Base-by-base conservation (phyloP, 1,140 invertebrate species). In the Lerema accius region DNA sequence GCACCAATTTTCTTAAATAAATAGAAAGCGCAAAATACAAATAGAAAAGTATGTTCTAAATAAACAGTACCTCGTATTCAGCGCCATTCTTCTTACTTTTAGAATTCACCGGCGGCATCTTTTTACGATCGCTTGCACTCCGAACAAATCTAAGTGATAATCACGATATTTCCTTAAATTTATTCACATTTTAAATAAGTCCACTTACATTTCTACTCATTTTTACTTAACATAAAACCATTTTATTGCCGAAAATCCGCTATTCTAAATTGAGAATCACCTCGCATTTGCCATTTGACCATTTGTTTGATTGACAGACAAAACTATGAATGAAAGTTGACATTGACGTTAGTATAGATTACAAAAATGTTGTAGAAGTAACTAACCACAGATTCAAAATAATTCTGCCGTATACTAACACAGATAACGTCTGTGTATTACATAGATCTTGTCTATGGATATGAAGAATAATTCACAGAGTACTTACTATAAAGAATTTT, bases 71-170 rank as follows among this genome's bases (percentile, higher is more conserved):
- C 86, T 88, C 86, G 64, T 88, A 89, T 75, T 89, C 86, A 76
- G 85, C 80, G 64, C 81, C 81, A 76, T 78, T 77, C 67, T 86
- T 89, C 71, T 88, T 89, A 50, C 75, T 67, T 68, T 87, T 86
- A 49, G 85, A 84, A 78, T 86, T 89, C 32, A 89, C 82, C 56
- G 86, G 86, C 61, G 86, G 86, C 86, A 89, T 89, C 59, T 73
- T 82, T 48, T n/a, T 19, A 11, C 15, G 16, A 48, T 17, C 7
- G 32, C 17, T 7, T n/a, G 15, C 26, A 60, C 51, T 37, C 37
- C 43, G 26, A 13, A 15, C 28, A n/a, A 50, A 48, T 48, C 10
- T 65, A 11, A 13, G 26, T 14, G 26, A 28, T 66, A 26, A 48
- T 55, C 39, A 42, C 35, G 7, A 28, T 26, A 37, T 55, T 61